Evolutionary conservation across 2,888 invertebrate genomes (phyloP), one percentile per base, ranked within the genome.

Genomic region (Cosmorhoe ocellata): DNA sequence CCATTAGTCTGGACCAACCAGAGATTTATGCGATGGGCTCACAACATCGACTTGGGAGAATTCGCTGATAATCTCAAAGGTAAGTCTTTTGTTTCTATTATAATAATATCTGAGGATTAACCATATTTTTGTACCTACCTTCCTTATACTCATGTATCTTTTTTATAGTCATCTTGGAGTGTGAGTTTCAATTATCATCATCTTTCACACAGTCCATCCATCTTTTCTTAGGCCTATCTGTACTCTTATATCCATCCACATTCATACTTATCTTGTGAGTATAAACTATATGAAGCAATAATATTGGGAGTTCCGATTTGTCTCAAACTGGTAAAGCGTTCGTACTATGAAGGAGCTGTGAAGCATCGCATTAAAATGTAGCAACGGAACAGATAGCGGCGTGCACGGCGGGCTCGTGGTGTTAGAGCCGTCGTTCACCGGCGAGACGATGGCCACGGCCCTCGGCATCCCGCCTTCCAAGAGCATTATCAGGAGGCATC

Each of bases 1-100:
- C 97, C 98, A 40, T 91, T 98, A 65, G 97, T 98, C 43, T 98
- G 98, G 98, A 98, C 97, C 67, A 98, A 98, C 90, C 96, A 97
- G 78, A 93, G 98, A 74, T 97, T 98, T 81, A 95, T 98, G 70
- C 94, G 96, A 75, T 98, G 98, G 98, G 95, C 97, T 22, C 93
- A 96, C 71, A 96, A 95, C 79, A 98, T 98, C 76, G 98, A 98
- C 91, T 92, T 98, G 71, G 95, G 95, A 51, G 98, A 98, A 91
- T 98, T 97, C 81, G 96, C 97, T 63, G 97, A 97, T 63, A 97
- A 97, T 85, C 91, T 98, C 32, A 97, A 96, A 94, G 97, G 97
- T 96, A 70, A 71, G 64, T 61, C 54, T 52, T 62, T 51, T 43
- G 34, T 39, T 46, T 52, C 18, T 41, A 13, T 33, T 51, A 31